These are phyloP conservation scores for Penaeus chinensis DNA, from an alignment of 1,140 invertebrate genomes.

Conservation along the genomic window DNA sequence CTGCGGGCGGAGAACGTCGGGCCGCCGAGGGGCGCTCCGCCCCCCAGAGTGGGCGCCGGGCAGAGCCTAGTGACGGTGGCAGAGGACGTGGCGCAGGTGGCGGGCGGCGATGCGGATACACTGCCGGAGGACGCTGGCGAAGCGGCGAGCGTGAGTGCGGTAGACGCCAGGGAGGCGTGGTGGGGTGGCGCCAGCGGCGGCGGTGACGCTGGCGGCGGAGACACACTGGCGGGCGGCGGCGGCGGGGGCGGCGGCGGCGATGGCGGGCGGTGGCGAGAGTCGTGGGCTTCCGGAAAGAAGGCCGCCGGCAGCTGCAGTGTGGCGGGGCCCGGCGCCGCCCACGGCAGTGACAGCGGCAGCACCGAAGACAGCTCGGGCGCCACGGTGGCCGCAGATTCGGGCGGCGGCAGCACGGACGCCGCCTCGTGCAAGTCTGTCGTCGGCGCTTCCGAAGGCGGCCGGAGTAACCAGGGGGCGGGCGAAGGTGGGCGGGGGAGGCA, in stretches of 20 bases:
- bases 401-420: conserved; percentile 42
- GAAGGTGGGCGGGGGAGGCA: conserved; percentile 17
- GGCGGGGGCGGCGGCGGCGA: conserved; percentile 48
- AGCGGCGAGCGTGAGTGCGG: neutral
- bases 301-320: conserved; percentile 44
- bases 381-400: conserved; percentile 35
- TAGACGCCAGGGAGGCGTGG: conserved; percentile 32
- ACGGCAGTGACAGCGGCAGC: conserved; percentile 44
- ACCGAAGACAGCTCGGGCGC: conserved; percentile 48
- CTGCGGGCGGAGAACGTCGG: conserved; percentile 26
- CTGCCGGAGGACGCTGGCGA: conserved; percentile 20
- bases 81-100: conserved; percentile 17
- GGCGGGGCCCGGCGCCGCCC: conserved; percentile 44
- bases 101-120: neutral
- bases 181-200: conserved; percentile 18
- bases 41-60: conserved; percentile 22
- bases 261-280: conserved; percentile 34
- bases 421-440: conserved; percentile 41
- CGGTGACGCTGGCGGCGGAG: conserved; percentile 36
- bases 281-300: conserved; percentile 46
- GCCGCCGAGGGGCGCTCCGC: conserved; percentile 9
- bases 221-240: conserved; percentile 26
- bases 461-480: conserved; percentile 6
- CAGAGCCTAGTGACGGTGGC: conserved; percentile 40
- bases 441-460: conserved; percentile 30